Evolutionary conservation across 2,113 vertebrate species (phyloP).

Genomic region (Heteronetta atricapilla): DNA sequence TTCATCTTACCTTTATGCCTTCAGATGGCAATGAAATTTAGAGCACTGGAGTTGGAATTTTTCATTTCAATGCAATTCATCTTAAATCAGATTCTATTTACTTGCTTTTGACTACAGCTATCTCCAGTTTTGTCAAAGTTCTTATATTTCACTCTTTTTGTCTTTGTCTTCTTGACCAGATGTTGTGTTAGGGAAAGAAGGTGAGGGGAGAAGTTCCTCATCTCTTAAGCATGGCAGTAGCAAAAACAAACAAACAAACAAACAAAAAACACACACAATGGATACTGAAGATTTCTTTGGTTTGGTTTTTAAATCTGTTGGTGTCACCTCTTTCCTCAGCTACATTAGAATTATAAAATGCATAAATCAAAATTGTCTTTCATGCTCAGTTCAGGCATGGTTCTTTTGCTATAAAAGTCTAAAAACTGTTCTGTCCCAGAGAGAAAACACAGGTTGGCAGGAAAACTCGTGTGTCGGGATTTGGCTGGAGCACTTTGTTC

Average conservation of each 20-base stretch:
- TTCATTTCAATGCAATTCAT: neutral
- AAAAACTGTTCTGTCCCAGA: neutral
- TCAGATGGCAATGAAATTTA: neutral
- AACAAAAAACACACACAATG: too few relatives aligned
- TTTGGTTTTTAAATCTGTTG: neutral
- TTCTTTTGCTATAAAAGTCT: neutral
- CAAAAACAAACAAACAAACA: too few relatives aligned
- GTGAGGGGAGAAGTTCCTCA: fast-evolving
- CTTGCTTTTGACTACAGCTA: neutral
- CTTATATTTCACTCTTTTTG: neutral
- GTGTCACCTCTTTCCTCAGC: neutral
- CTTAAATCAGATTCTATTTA: neutral
- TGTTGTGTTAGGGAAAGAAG: neutral
- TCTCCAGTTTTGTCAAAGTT: neutral
- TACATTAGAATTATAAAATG: neutral
- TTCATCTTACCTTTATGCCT: neutral
- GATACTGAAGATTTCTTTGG: neutral
- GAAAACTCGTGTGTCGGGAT: neutral
- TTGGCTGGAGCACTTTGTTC: neutral
- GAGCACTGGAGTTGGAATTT: neutral
- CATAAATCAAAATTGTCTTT: neutral
- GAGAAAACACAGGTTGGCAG: neutral
- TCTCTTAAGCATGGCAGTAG: neutral
- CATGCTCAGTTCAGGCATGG: neutral
- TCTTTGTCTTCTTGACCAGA: neutral